Base-by-base conservation (phyloP, 1,140 invertebrate genomes). In the Nephila pilipes region DNA sequence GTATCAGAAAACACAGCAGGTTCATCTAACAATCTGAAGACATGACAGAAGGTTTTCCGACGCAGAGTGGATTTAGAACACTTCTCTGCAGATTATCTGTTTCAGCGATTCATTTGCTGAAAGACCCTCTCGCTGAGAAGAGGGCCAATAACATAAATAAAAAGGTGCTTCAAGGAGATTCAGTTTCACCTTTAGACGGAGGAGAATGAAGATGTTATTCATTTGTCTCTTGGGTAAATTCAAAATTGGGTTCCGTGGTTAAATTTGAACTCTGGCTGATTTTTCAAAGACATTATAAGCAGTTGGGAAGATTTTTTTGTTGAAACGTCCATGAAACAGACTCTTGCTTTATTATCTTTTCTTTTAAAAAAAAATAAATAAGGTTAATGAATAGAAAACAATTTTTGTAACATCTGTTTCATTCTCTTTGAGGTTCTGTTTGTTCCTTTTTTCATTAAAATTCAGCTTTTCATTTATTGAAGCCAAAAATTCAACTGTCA, bases 11-110 rank as follows among this genome's bases (percentile, higher is more conserved):
- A 83, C 80, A 83, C 80, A 16, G 54, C 36, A 83, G n/a, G 38
- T 83, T 57, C 38, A 83, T 83, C 80, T 83, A 25, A 83, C 80
- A 83, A 83, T 83, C 80, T 83, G 38, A 25, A 83, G 80, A 18
- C 80, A 83, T 83, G 80, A 57, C 80, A 83, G 46, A 46, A 12
- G 22, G 38, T 55, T 83, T 54, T 25, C 38, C 2, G 25, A 38
- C 65, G 32, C 80, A 55, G 36, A 83, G n/a, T 83, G 80, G 25
- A 83, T 83, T 83, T 83, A 83, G 80, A 83, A 83, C 54, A n/a
- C 60, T 75, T 32, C 25, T 32, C 25, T n/a, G 32, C 80, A n/a
- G 38, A 38, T 83, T 55, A 83, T 83, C 80, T 54, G 80, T 83
- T 83, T 55, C 80, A 83, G 29, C 65, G 29, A 75, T 75, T 29